A percentile compares a stretch with the other conserved stretches of the same genome.
Evolutionary conservation across 1,140 invertebrate species (phyloP).

Genomic region (Heliothis virescens): DNA sequence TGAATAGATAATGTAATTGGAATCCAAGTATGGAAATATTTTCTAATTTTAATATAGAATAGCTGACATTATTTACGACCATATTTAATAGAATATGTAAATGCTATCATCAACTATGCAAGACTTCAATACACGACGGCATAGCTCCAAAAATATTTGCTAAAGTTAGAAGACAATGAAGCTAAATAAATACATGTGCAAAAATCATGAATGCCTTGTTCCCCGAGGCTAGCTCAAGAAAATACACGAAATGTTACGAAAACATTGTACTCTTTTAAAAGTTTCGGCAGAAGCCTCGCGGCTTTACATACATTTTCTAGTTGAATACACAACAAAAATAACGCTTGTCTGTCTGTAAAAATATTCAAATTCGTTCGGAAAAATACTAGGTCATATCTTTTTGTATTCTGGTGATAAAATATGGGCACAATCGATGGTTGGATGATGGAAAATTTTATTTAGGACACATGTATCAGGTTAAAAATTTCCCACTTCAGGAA

Average conservation of each 20-base stretch:
- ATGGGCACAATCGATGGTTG: background rate
- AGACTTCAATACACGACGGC: background rate
- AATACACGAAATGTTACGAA: constrained; percentile 19
- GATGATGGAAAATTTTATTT: background rate
- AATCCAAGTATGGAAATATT: too few relatives aligned
- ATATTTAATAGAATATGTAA: background rate
- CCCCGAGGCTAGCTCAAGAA: background rate
- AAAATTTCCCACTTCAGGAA: too few relatives aligned
- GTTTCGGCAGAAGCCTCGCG: constrained; percentile 1
- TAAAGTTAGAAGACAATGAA: background rate
- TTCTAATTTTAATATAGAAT: background rate
- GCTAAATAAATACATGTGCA: background rate
- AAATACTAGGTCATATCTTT: background rate
- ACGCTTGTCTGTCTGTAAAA: background rate
- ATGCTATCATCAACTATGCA: background rate
- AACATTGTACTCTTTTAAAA: constrained; percentile 4
- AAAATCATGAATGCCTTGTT: background rate
- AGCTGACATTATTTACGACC: background rate
- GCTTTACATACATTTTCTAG: constrained; percentile 36
- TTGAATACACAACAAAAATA: constrained; percentile 12
- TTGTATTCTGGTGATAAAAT: background rate
- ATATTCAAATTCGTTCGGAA: background rate
- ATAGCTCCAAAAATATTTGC: background rate
- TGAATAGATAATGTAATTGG: background rate
- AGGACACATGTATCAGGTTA: too few relatives aligned